Evolutionary conservation across 2,797 vertebrate species (phyloP).

Genomic region (Cebuella pygmaea): DNA sequence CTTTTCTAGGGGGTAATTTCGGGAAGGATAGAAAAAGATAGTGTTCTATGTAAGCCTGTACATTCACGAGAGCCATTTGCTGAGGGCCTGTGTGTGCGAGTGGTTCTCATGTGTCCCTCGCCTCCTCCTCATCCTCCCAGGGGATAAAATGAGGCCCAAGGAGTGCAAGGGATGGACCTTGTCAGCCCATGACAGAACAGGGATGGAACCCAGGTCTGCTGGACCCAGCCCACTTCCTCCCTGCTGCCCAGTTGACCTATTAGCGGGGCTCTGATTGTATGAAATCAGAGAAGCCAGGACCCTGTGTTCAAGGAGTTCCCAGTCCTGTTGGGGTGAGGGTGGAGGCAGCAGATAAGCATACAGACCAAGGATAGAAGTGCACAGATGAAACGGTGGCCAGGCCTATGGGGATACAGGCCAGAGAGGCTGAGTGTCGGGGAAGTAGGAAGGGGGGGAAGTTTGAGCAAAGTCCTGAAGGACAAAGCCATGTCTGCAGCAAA

Average conservation of each 20-base stretch:
- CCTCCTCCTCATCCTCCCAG: not conserved
- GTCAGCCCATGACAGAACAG: not conserved
- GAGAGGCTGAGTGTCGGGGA: not conserved
- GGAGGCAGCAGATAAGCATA: not conserved
- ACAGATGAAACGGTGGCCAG: accelerated
- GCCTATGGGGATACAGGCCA: accelerated
- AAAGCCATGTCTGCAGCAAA: not conserved
- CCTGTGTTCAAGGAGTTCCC: not conserved
- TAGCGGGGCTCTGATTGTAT: not conserved
- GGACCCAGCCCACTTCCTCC: not conserved
- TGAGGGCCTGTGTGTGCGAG: too few relatives aligned
- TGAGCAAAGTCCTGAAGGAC: not conserved
- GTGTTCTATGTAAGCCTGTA: accelerated
- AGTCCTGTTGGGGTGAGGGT: not conserved
- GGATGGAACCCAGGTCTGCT: not conserved
- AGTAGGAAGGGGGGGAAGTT: not conserved
- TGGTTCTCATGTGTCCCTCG: accelerated
- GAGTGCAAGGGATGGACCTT: accelerated
- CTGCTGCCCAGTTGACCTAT: accelerated
- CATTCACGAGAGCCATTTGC: not conserved
- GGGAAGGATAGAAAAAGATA: not conserved
- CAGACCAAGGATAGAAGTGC: not conserved
- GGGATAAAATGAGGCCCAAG: not conserved
- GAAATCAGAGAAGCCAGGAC: not conserved
- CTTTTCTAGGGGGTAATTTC: not conserved